These are phyloP conservation scores for Ephydatia muelleri DNA, from an alignment of 37 sponge, comb jelly and placozoan genomes.

Conservation along the genomic window DNA sequence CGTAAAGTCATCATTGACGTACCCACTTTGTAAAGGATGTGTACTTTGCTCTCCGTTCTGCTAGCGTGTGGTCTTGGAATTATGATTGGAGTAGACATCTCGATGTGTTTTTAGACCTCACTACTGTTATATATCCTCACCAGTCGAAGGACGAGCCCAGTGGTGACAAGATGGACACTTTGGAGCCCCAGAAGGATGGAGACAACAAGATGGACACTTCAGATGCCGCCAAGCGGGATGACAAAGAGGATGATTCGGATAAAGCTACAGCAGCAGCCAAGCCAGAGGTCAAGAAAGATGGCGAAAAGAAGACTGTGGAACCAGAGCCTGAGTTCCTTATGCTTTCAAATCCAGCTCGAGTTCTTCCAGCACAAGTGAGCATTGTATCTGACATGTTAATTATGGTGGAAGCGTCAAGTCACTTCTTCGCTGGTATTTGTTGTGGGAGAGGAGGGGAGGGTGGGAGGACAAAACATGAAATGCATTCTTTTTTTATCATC, in stretches of 20 bases:
- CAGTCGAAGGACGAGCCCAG: neutral
- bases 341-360: conserved; percentile 93
- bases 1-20: too few relatives aligned
- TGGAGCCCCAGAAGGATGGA: neutral
- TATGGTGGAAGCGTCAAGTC: too few relatives aligned
- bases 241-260: conserved; percentile 8
- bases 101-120: too few relatives aligned
- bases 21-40: too few relatives aligned
- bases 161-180: neutral
- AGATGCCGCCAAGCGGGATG: neutral
- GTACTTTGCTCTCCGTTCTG: too few relatives aligned
- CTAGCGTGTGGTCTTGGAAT: too few relatives aligned
- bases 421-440: neutral
- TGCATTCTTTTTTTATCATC: conserved; percentile 82
- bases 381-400: neutral
- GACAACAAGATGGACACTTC: neutral
- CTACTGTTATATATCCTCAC: too few relatives aligned
- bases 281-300: conserved; percentile 17
- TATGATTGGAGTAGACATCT: too few relatives aligned
- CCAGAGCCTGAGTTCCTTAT: conserved; percentile 78
- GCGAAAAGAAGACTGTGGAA: conserved; percentile 56
- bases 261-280: conserved; percentile 14
- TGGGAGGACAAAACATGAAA: conserved; percentile 49
- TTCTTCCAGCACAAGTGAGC: conserved; percentile 81
- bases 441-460: conserved; percentile 50